Percentiles rank a stretch among this genome's conserved stretches.
phyloP scores from a whole-genome alignment of 2,888 invertebrate species.

The Drosophila macrospina region DNA sequence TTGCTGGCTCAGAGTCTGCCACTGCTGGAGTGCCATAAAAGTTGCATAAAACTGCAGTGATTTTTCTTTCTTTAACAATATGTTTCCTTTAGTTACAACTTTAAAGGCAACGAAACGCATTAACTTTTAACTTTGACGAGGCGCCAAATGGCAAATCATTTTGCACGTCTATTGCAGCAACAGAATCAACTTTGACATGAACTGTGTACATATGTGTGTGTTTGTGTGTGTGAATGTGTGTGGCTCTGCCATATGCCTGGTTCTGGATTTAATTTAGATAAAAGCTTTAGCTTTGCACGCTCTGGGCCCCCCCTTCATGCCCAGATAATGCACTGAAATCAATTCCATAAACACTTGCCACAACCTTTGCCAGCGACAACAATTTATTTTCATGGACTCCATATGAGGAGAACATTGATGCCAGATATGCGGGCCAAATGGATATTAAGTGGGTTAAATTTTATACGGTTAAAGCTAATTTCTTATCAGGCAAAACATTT shows the following conservation, averaged over 20 bases:
- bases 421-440: neutral
- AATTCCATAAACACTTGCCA: constrained; percentile 70
- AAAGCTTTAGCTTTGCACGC: constrained; percentile 62
- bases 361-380: constrained; percentile 64
- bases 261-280: constrained; percentile 79
- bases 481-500: constrained; percentile 11
- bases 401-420: constrained; percentile 21
- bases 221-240: constrained; percentile 4
- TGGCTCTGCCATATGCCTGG: constrained; percentile 28
- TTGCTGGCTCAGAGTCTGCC: constrained; percentile 1
- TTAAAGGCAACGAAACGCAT: constrained; percentile 32
- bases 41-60: constrained; percentile 73
- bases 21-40: constrained; percentile 57
- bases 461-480: constrained; percentile 40
- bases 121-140: constrained; percentile 54
- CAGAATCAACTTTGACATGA: constrained; percentile 29
- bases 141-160: constrained; percentile 66
- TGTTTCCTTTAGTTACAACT: constrained; percentile 30
- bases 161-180: constrained; percentile 56
- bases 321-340: constrained; percentile 72
- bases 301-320: constrained; percentile 1
- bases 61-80: constrained; percentile 49
- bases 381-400: constrained; percentile 73
- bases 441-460: constrained; percentile 18
- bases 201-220: constrained; percentile 15